A percentile compares a stretch with the other conserved stretches of the same genome.
These are phyloP conservation scores for Schizaphis graminum DNA, from an alignment of 2,888 invertebrate species.

Conservation along the genomic window DNA sequence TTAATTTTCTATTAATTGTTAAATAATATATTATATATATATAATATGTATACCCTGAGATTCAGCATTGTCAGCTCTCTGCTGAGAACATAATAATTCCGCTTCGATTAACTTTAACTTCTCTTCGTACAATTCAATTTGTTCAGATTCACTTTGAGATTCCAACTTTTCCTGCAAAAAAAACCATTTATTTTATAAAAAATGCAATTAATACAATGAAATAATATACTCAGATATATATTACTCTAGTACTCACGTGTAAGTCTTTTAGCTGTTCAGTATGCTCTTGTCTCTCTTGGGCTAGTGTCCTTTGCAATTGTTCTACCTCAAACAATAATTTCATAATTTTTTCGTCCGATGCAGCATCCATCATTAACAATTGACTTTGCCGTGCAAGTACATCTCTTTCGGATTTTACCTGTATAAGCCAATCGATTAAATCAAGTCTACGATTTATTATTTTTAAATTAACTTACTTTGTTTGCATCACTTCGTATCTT, in stretches of 20 bases:
- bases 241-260: slow-evolving; percentile 72
- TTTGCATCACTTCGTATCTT: slow-evolving; percentile 72
- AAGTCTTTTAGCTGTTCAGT: slow-evolving; percentile 75
- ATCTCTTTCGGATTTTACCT: slow-evolving; percentile 77
- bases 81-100: slow-evolving; percentile 77
- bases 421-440: slow-evolving; percentile 14
- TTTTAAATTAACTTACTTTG: slow-evolving; percentile 69
- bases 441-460: neutral
- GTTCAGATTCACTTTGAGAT: slow-evolving; percentile 73
- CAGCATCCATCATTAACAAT: slow-evolving; percentile 76
- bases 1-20: neutral
- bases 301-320: slow-evolving; percentile 75
- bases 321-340: slow-evolving; percentile 77
- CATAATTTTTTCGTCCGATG: slow-evolving; percentile 74
- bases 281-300: slow-evolving; percentile 76
- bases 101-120: slow-evolving; percentile 79
- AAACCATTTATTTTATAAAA: neutral
- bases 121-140: slow-evolving; percentile 77
- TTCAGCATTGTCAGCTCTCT: slow-evolving; percentile 77
- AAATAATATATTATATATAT: neutral
- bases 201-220: neutral
- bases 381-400: slow-evolving; percentile 80
- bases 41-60: slow-evolving; percentile 70
- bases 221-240: too few species aligned
- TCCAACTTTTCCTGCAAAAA: slow-evolving; percentile 75